Conservation (phyloP, 2,888 invertebrate genomes). For the Branchipolynoe longqiensis region DNA sequence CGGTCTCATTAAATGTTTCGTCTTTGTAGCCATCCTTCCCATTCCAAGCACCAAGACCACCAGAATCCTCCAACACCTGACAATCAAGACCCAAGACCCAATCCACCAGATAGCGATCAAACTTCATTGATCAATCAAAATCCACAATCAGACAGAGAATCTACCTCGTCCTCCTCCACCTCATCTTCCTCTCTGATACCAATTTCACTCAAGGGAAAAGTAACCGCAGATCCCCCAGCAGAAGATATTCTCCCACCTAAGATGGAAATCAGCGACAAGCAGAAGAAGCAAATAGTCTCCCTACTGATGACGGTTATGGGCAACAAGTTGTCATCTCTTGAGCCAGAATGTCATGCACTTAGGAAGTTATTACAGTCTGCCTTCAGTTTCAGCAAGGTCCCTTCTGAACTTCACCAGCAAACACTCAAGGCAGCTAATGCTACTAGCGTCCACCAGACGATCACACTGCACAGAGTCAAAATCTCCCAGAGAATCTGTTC, state of each 20-base stretch:
- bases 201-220: background rate
- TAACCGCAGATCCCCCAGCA: background rate
- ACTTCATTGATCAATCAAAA: background rate
- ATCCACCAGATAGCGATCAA: background rate
- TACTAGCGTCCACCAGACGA: background rate
- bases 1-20: background rate
- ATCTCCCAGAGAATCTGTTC: slow-evolving; percentile 19
- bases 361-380: slow-evolving; percentile 4
- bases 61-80: background rate
- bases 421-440: background rate
- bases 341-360: background rate
- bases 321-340: slow-evolving; percentile 29
- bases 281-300: slow-evolving; percentile 28
- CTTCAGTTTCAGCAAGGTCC: slow-evolving; percentile 5
- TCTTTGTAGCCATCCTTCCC: slow-evolving; percentile 35
- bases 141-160: background rate
- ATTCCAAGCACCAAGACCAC: slow-evolving; percentile 36
- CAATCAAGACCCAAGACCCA: slow-evolving; percentile 21
- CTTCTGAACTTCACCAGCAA: background rate
- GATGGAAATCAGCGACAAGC: background rate
- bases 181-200: background rate
- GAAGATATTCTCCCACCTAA: slow-evolving; percentile 9
- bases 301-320: slow-evolving; percentile 36
- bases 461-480: background rate
- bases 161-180: too few relatives aligned